Percentiles rank a stretch among this genome's conserved stretches.
Evolutionary conservation across 2,113 vertebrate species (phyloP).

Genomic region (Mus musculus): DNA sequence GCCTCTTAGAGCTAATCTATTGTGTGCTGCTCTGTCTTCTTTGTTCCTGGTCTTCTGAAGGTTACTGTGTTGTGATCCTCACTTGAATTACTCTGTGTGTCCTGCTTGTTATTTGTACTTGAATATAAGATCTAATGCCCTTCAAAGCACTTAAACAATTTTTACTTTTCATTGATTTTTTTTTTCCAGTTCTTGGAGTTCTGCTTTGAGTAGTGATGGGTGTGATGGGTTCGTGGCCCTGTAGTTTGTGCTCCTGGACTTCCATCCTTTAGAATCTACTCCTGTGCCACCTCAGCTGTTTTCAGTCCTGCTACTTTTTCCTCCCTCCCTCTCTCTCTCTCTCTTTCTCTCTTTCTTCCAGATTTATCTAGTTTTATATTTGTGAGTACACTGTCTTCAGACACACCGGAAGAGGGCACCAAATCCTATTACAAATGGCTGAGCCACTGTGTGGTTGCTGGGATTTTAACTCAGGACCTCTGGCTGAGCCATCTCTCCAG

Average conservation of each 20-base stretch:
- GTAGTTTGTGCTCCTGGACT: neutral
- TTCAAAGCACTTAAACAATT: neutral
- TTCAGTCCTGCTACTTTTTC: neutral
- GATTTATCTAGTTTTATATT: too few species aligned
- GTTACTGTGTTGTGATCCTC: neutral
- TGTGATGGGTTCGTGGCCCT: neutral
- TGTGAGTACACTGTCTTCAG: too few species aligned
- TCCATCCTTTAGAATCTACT: neutral
- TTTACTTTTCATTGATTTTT: neutral
- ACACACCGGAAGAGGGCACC: too few species aligned
- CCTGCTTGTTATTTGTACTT: slow-evolving; percentile 39
- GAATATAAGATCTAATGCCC: slow-evolving; percentile 34
- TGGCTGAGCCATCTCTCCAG: too few species aligned
- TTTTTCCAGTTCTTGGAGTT: neutral
- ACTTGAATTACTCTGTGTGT: slow-evolving; percentile 54
- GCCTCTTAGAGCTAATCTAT: neutral
- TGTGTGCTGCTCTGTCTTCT: slow-evolving; percentile 18
- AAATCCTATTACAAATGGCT: too few species aligned
- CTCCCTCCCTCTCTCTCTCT: neutral
- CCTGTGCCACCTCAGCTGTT: neutral
- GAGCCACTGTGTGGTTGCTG: too few species aligned
- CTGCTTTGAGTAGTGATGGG: slow-evolving; percentile 46
- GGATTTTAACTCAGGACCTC: too few species aligned
- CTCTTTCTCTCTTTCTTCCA: neutral
- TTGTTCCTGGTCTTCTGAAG: slow-evolving; percentile 7